Base-by-base conservation (phyloP, 2,113 vertebrate species). In the Acinonyx jubatus region DNA sequence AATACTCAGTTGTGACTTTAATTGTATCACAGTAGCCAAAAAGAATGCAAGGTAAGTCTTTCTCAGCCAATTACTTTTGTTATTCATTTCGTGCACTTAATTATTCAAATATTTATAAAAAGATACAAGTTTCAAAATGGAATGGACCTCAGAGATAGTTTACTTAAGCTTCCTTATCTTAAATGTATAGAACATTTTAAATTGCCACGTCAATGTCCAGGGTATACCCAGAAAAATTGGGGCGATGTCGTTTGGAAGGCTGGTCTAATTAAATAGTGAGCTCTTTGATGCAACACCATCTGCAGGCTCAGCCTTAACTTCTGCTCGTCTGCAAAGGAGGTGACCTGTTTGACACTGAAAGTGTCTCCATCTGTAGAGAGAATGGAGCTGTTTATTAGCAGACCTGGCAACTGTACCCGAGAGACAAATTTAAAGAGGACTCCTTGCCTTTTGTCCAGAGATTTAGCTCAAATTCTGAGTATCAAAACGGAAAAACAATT, bases 191-290 rank as follows among this genome's bases (percentile, higher is more conserved):
- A 92, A 38, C 38, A 66, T n/a, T 85, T 92, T 93, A 23, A 57
- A 91, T 41, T 36, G 0, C 69, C 69, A 65, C 95, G 1, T 2
- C 85, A 61, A 29, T 57, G 93, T 33, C 76, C 71, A 76, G 25
- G 8, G 18, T 50, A 88, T 81, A 69, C 5, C 25, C 4, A 12
- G 57, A 33, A 66, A 71, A 90, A 81, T 92, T 23, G 33, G 88
- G 27, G 31, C 23, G 36, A 27, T 50, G 74, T 23, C 8, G 23
- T 55, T 81, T 92, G 84, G 69, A 76, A 81, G 41, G 29, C 23
- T 6, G 14, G 21, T 65, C 83, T 94, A 93, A 97, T 94, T 97
- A 96, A 94, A 91, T 41, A 50, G 76, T 45, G 81, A 93, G 96
- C n/a, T 83, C n/a, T 87, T 90, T 84, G 88, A 74, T 55, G 45